These are phyloP conservation scores for Epinephelus moara DNA, from an alignment of 2,113 vertebrate species.

Conservation along the genomic window DNA sequence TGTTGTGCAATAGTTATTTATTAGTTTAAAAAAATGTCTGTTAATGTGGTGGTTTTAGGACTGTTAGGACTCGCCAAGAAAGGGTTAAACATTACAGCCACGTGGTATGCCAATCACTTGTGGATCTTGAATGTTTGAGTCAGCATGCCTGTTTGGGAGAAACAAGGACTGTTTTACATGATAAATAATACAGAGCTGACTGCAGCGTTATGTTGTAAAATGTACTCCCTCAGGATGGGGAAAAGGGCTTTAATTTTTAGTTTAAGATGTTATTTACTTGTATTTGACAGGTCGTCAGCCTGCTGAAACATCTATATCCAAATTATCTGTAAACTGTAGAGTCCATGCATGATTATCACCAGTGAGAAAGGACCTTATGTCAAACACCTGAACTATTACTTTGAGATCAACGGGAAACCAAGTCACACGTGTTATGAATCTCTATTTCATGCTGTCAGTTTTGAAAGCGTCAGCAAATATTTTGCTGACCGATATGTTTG, in stretches of 20 bases:
- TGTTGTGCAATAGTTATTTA: neutral
- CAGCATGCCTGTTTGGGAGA: neutral
- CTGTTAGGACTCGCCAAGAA: neutral
- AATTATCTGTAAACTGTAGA: neutral
- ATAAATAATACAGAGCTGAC: neutral
- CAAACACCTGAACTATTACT: constrained; percentile 21
- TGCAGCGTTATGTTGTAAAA: neutral
- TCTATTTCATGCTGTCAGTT: constrained; percentile 28
- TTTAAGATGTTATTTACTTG: constrained; percentile 3
- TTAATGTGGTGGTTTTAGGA: neutral
- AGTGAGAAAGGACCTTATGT: neutral
- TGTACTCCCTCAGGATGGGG: neutral
- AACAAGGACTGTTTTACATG: neutral
- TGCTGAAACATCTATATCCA: neutral
- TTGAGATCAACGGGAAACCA: constrained; percentile 21
- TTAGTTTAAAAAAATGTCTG: neutral
- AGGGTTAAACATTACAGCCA: neutral
- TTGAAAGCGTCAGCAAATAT: constrained; percentile 28
- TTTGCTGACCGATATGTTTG: constrained; percentile 40
- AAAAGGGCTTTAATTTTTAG: neutral
- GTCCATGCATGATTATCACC: neutral
- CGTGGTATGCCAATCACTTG: neutral
- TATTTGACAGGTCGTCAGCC: neutral
- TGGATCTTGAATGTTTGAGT: neutral
- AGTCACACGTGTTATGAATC: constrained; percentile 14